Evolutionary conservation across 2,888 invertebrate species (phyloP), one percentile per base, ranked within the genome.

Genomic region (Phania funesta): DNA sequence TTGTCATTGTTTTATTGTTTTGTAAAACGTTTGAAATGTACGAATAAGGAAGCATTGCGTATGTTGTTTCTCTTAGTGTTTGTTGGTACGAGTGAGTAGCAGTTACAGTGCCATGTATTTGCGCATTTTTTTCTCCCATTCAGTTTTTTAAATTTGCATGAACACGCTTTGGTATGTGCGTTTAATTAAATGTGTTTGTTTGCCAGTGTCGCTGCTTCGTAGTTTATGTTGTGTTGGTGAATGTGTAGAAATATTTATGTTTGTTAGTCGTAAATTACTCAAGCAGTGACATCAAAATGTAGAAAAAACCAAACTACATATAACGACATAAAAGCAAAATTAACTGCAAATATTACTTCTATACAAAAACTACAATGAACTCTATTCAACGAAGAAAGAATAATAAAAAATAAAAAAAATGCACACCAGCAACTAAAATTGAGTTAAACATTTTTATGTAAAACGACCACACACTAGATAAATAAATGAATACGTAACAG

Each of bases 191-290:
- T 54, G 35, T 50, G 48, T 73, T 29, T 58, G 29, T 65, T 65
- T 71, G 65, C 9, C 26, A 50, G 48, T 58, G 56, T 18, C 5
- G 4, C 7, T 38, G 22, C 24, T 60, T 50, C 50, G 46, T 70
- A 56, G 44, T 65, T 65, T 58, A 58, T 58, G 22, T 48, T 50
- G 60, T 60, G 52, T 32, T 29, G 2, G 16, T 44, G 7, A 8
- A 44, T 41, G 44, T 38, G 54, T 35, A 41, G 50, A 41, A 65
- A 46, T 71, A 67, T 67, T 81, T 67, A 52, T 71, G 67, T 67
- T 54, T 62, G n/a, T 75, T 62, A 68, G 73, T 73, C 81, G 73
- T 81, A 81, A 81, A 81, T 81, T 73, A 81, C 77, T 81, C 77
- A 81, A 73, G 68, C 54, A 32, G 67, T 68, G 77, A 81, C 81